Base-by-base conservation (phyloP, 1,140 invertebrate genomes). In the Drosophila obscura region DNA sequence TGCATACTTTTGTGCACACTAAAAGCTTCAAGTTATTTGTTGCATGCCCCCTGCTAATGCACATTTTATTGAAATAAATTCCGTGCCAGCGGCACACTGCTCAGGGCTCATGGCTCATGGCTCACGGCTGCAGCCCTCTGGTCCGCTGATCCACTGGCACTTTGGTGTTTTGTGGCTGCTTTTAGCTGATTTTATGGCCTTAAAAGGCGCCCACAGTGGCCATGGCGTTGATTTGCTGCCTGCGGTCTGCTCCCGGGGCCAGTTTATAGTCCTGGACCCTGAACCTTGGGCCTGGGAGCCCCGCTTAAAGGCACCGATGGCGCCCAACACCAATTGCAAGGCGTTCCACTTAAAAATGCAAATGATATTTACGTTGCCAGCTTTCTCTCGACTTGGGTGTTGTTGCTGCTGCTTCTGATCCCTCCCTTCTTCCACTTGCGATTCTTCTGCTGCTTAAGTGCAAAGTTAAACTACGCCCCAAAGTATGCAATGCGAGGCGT, bases 51-150 rank as follows among this genome's bases (percentile, higher is more conserved):
- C 61, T 53, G 71, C 82, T 88, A 88, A 88, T 88, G 83, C 83
- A 88, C 83, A 88, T 88, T 88, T 88, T 88, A 88, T 88, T 88
- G 83, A 88, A 88, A 88, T 88, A 88, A 88, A 88, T 88, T 88
- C 73, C 83, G 83, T 88, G 83, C 79, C 64, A 16, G 58, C 39
- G 59, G 62, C 60, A 64, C 41, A 39, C 52, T 41, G 53, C 22
- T 59, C 45, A 39, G 24, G 55, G 48, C 65, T 50, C 15, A 3
- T 13, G 39, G 28, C 39, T 61, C 24, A 24, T 51, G 56, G 45
- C 61, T 63, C 41, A 28, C 53, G 53, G 53, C 39, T 46, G 19
- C 46, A 49, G 22, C 41, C 22, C 56, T 39, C 35, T 64, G 68
- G 50, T 58, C 35, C 49, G 39, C 63, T 80, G 73, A 59, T 77